Conservation (phyloP, 1,140 invertebrate species). For the Pogonus chalceus region DNA sequence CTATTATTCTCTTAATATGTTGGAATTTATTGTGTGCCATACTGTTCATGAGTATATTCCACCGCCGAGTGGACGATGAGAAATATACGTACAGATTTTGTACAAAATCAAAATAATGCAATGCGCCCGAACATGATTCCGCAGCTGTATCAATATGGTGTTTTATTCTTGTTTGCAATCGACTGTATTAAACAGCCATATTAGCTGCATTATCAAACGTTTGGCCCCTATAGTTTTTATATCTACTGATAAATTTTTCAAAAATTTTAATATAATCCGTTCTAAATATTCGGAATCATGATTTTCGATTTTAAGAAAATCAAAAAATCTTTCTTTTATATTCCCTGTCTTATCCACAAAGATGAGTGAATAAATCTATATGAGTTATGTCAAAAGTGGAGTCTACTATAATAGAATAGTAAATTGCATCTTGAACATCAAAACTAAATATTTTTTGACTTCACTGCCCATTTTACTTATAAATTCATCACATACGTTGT, state of each 20-base stretch:
- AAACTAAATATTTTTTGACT: too few species aligned
- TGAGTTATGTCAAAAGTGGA: slow-evolving; percentile 3
- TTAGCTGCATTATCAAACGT: not conserved
- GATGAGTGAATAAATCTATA: slow-evolving; percentile 14
- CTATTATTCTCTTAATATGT: too few species aligned
- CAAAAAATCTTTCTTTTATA: too few species aligned
- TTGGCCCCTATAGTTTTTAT: slow-evolving; percentile 3
- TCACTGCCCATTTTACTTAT: too few species aligned
- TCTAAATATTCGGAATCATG: slow-evolving; percentile 4
- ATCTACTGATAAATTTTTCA: too few species aligned
- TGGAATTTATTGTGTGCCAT: too few species aligned
- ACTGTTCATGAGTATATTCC: not conserved
- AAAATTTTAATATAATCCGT: not conserved
- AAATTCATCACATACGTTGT: not conserved
- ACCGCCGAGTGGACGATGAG: not conserved
- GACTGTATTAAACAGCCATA: too few species aligned
- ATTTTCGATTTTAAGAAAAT: slow-evolving; percentile 4
- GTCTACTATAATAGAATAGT: too few species aligned
- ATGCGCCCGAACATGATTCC: not conserved
- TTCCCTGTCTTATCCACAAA: too few species aligned
- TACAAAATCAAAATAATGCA: slow-evolving; percentile 3
- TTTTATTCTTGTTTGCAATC: not conserved
- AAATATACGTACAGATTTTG: slow-evolving; percentile 1
- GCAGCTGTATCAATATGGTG: not conserved
- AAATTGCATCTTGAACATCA: too few species aligned